Percentiles rank a stretch among this genome's conserved stretches.
phyloP scores from a whole-genome alignment of 2,888 invertebrate species.

The Dryomyza anilis region DNA sequence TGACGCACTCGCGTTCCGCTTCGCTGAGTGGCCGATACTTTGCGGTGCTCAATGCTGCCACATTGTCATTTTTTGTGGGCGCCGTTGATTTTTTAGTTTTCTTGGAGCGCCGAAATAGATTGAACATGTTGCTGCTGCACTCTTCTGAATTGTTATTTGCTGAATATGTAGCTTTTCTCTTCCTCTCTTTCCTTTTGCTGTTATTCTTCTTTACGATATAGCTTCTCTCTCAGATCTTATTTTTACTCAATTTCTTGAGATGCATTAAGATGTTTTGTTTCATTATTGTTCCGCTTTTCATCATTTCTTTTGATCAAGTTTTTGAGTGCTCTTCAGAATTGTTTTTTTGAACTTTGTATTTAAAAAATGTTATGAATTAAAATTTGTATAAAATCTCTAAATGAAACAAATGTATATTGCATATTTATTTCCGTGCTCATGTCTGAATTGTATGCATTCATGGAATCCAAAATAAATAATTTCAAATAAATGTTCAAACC shows the following conservation, averaged over 20 bases:
- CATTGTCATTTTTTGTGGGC: not conserved
- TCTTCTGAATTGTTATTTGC: no score
- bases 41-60: constrained; percentile 23
- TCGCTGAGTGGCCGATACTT: constrained; percentile 39
- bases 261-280: constrained; percentile 23
- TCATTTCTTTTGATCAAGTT: not conserved
- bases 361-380: no score
- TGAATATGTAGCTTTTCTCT: constrained; percentile 20
- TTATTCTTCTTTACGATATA: not conserved
- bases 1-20: constrained; percentile 21
- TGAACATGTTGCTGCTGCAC: constrained; percentile 52
- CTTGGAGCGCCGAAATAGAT: constrained; percentile 51
- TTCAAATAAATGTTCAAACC: no score
- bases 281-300: not conserved
- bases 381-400: no score
- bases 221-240: not conserved
- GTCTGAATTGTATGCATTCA: no score
- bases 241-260: constrained; percentile 20
- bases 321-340: no score
- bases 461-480: no score
- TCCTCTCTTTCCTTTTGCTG: constrained; percentile 7
- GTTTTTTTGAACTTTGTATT: no score
- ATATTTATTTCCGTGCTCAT: no score
- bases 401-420: no score
- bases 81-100: constrained; percentile 33